These are phyloP conservation scores for Pipistrellus pipistrellus DNA, from an alignment of 2,797 vertebrate genomes.

Conservation along the genomic window DNA sequence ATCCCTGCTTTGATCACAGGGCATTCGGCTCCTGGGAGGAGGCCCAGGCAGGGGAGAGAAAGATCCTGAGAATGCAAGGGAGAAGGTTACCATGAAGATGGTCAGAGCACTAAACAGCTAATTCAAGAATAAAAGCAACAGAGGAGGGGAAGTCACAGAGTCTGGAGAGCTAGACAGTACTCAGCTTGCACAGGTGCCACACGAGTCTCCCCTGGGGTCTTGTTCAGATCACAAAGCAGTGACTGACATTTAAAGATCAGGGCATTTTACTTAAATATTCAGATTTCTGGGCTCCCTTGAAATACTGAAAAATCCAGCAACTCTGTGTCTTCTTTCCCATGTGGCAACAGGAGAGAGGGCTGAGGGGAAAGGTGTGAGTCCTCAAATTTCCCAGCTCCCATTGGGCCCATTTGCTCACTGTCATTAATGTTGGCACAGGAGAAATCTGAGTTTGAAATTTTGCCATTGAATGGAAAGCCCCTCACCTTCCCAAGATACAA, in stretches of 20 bases:
- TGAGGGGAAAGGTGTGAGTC: rapidly evolving
- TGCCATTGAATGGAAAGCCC: not conserved
- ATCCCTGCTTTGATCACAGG: not conserved
- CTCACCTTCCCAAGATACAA: not conserved
- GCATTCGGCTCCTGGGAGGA: not conserved
- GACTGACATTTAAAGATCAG: conserved; percentile 50
- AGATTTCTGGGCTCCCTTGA: conserved; percentile 40
- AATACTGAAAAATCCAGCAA: not conserved
- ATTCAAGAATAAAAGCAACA: not conserved
- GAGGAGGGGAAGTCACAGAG: not conserved
- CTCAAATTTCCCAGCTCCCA: not conserved
- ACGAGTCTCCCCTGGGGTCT: not conserved
- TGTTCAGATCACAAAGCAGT: not conserved
- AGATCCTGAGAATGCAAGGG: not conserved
- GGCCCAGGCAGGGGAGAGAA: not conserved
- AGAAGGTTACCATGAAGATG: not conserved
- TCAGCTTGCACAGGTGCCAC: not conserved
- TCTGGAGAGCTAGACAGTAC: not conserved
- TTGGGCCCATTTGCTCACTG: not conserved
- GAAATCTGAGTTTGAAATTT: not conserved
- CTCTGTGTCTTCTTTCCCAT: not conserved
- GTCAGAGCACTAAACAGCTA: not conserved
- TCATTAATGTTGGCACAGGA: not conserved
- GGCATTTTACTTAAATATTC: conserved; percentile 25
- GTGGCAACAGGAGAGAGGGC: not conserved